phyloP scores from a whole-genome alignment of 2,113 vertebrate species.

The Campylorhamphus procurvoides region DNA sequence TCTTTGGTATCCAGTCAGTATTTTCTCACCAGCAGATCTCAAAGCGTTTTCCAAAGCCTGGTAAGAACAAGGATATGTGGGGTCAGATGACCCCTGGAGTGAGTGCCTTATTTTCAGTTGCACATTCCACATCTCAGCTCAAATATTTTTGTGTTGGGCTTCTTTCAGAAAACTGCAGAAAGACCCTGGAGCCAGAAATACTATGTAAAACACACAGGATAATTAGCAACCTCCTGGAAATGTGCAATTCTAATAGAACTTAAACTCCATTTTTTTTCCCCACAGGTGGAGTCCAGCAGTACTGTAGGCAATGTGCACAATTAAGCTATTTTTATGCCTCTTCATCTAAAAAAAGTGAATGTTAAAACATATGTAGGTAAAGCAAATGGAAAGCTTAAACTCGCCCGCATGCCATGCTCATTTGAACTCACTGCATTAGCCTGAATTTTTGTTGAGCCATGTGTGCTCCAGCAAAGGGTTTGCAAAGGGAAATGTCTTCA shows the following conservation, averaged over 20 bases:
- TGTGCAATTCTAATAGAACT: conserved; percentile 43
- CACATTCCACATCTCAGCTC: conserved; percentile 58
- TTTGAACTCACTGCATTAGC: conserved; percentile 46
- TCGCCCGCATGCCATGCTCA: conserved; percentile 8
- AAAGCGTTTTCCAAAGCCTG: neutral
- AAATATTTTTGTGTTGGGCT: conserved; percentile 67
- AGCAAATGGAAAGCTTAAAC: conserved; percentile 50
- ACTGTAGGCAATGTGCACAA: conserved; percentile 32
- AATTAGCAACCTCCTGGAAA: conserved; percentile 74
- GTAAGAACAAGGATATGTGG: neutral
- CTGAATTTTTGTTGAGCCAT: conserved; percentile 27
- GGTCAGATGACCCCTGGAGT: conserved; percentile 7
- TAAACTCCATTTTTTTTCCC: conserved; percentile 60
- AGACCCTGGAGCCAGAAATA: conserved; percentile 65
- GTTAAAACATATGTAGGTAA: conserved; percentile 56
- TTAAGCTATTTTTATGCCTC: conserved; percentile 69
- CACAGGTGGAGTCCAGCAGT: conserved; percentile 54
- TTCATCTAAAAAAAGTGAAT: conserved; percentile 48
- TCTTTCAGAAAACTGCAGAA: conserved; percentile 71
- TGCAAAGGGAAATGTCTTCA: conserved; percentile 60
- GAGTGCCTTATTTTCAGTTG: conserved; percentile 32
- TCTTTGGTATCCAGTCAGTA: neutral
- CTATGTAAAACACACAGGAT: conserved; percentile 52
- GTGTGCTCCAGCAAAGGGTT: conserved; percentile 41
- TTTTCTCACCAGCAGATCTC: conserved; percentile 7